Evolutionary conservation across 2,888 invertebrate species (phyloP).

Genomic region (Xylophagus ater): DNA sequence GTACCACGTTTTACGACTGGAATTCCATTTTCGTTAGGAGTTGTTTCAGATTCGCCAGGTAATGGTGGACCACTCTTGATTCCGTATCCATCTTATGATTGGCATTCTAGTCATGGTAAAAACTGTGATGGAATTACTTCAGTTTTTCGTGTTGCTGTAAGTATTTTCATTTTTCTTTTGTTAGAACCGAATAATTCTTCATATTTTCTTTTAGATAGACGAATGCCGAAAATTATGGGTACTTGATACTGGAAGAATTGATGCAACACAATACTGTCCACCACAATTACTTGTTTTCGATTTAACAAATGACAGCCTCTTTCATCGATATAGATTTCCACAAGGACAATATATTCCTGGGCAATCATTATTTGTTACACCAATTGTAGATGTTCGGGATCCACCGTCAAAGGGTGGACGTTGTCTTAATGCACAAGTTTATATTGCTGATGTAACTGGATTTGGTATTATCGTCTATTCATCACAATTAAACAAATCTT

Average conservation of each 20-base stretch:
- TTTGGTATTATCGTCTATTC: conserved; percentile 52
- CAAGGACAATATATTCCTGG: conserved; percentile 24
- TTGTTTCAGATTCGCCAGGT: conserved; percentile 40
- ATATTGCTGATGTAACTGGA: conserved; percentile 52
- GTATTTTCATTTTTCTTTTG: too few relatives aligned
- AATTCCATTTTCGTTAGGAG: conserved; percentile 59
- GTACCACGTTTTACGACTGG: conserved; percentile 62
- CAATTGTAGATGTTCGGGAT: conserved; percentile 45
- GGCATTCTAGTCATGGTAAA: conserved; percentile 46
- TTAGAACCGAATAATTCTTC: too few relatives aligned
- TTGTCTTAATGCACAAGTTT: conserved; percentile 49
- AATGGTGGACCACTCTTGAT: conserved; percentile 42
- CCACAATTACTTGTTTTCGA: conserved; percentile 67
- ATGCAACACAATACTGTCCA: conserved; percentile 48
- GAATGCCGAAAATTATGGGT: conserved; percentile 54
- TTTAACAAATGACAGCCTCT: conserved; percentile 46
- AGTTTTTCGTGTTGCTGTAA: conserved; percentile 61
- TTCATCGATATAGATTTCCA: conserved; percentile 36
- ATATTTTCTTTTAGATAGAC: conserved; percentile 44
- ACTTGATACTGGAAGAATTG: conserved; percentile 50
- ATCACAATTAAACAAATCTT: conserved; percentile 40
- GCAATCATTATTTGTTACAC: conserved; percentile 33
- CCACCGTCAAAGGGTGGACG: conserved; percentile 24
- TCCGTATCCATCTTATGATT: conserved; percentile 55
- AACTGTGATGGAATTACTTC: conserved; percentile 59